phyloP scores from a whole-genome alignment of 2,797 vertebrate genomes.

The Intellagama lesueurii region DNA sequence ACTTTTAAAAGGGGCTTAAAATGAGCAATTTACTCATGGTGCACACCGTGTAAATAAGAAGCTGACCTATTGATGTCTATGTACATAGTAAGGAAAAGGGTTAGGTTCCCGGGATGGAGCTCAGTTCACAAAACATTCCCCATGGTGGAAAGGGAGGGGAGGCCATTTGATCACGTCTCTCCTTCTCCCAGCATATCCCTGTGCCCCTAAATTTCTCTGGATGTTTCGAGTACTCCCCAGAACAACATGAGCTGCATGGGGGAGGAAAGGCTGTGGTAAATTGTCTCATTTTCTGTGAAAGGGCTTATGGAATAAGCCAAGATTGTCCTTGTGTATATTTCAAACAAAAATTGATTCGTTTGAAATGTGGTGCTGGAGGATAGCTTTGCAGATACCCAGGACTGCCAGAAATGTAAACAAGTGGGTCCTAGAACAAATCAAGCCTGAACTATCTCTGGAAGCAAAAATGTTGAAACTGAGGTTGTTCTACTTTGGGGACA shows the following conservation, averaged over 20 bases:
- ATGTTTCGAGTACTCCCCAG: neutral
- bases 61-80: neutral
- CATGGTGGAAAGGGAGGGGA: neutral
- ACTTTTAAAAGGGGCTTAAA: neutral
- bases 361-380: too few species aligned
- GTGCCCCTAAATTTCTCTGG: neutral
- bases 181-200: neutral
- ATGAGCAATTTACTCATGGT: conserved; percentile 11
- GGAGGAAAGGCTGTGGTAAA: neutral
- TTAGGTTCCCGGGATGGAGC: neutral
- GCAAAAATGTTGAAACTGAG: too few species aligned
- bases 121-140: neutral
- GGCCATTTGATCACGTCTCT: neutral
- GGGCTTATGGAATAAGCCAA: neutral
- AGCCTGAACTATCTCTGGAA: too few species aligned
- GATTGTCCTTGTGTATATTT: too few species aligned
- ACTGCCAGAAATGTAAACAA: too few species aligned
- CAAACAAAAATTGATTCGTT: too few species aligned
- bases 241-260: neutral
- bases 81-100: conserved; percentile 1
- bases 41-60: neutral
- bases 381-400: too few species aligned
- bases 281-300: neutral
- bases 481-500: too few species aligned
- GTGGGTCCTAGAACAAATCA: too few species aligned